phyloP scores from a whole-genome alignment of 2,888 invertebrate genomes.

The Syrphus vitripennis region DNA sequence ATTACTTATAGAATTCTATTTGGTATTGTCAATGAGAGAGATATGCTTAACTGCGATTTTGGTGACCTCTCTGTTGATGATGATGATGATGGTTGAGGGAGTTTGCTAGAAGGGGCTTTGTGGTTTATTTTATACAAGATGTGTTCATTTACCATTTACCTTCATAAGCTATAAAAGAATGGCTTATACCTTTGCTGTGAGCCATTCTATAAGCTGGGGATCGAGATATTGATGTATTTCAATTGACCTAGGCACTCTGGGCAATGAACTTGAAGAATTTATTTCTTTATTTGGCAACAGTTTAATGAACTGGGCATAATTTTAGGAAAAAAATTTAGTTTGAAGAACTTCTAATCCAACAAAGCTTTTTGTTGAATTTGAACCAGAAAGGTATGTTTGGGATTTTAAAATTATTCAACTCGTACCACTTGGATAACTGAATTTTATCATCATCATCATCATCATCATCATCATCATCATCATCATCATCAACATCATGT shows the following conservation, averaged over 20 bases:
- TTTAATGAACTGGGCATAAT: background rate
- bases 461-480: too few species aligned
- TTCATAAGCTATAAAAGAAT: background rate
- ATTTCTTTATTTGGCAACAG: background rate
- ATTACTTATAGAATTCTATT: conserved; percentile 19
- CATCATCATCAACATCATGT: too few species aligned
- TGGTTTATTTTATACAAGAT: conserved; percentile 10
- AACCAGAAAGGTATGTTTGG: too few species aligned
- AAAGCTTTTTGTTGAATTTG: too few species aligned
- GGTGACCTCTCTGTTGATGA: conserved; percentile 43
- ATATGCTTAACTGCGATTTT: conserved; percentile 5
- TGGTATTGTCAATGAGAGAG: conserved; percentile 41
- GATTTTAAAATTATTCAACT: too few species aligned
- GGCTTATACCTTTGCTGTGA: too few species aligned
- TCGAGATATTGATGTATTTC: conserved; percentile 3
- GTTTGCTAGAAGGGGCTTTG: background rate
- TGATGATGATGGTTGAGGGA: conserved; percentile 36
- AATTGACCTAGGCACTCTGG: conserved; percentile 3
- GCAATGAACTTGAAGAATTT: conserved; percentile 1
- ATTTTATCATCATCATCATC: too few species aligned
- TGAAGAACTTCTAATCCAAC: too few species aligned
- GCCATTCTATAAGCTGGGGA: background rate
- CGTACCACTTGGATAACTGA: too few species aligned
- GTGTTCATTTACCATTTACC: background rate
- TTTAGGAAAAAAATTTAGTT: background rate